phyloP scores from a whole-genome alignment of 2,888 invertebrate genomes.

The Dysmachus trigonus region DNA sequence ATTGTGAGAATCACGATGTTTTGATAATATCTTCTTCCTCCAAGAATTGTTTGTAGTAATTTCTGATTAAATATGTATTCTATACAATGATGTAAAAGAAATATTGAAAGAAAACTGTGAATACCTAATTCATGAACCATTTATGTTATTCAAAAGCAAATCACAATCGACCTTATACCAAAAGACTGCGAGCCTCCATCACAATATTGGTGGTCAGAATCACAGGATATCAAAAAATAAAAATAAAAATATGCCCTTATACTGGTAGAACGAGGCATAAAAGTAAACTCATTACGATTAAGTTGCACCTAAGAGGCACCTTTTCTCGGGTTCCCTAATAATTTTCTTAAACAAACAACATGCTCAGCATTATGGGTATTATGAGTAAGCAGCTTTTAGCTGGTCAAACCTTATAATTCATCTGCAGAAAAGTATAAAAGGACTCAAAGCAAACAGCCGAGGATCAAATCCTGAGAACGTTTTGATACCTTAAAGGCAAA shows the following conservation, averaged over 20 bases:
- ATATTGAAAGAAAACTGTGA: neutral
- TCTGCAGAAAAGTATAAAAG: conserved; percentile 17
- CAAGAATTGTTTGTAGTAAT: neutral
- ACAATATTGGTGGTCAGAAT: neutral
- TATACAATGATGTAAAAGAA: neutral
- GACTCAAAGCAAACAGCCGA: conserved; percentile 10
- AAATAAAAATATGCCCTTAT: neutral
- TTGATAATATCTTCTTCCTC: too few relatives aligned
- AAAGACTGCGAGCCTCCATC: neutral
- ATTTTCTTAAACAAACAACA: conserved; percentile 13
- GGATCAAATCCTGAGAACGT: conserved; percentile 17
- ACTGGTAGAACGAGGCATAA: neutral
- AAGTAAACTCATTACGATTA: conserved; percentile 23
- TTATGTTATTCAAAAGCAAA: neutral
- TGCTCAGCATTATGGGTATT: conserved; percentile 16
- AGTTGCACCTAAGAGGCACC: conserved; percentile 2
- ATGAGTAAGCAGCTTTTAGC: conserved; percentile 16
- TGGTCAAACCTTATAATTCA: conserved; percentile 17
- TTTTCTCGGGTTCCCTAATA: conserved; percentile 19
- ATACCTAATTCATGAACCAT: too few relatives aligned
- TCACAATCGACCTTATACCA: neutral
- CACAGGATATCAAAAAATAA: neutral
- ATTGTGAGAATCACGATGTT: too few relatives aligned
- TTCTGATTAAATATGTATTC: neutral
- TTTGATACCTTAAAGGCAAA: conserved; percentile 18